These are phyloP conservation scores for Sarcophaga caerulescens DNA, from an alignment of 2,888 invertebrate species.

Conservation along the genomic window DNA sequence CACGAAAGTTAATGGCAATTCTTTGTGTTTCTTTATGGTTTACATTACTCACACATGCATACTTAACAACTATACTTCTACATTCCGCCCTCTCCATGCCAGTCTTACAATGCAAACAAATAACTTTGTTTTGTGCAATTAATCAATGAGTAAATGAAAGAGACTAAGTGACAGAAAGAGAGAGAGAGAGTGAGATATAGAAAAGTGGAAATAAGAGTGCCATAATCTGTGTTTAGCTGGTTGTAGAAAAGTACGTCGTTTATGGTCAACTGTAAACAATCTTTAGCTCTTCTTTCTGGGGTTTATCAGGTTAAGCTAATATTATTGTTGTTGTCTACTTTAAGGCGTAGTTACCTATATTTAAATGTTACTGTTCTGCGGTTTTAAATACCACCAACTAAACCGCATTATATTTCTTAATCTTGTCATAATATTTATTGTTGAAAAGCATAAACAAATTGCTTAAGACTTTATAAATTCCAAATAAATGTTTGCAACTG, in stretches of 20 bases:
- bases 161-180: background rate
- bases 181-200: too few relatives aligned
- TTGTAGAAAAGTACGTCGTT: background rate
- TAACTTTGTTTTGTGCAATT: conserved; percentile 33
- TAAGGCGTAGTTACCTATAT: conserved; percentile 4
- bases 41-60: background rate
- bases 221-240: background rate
- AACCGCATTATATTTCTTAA: too few relatives aligned
- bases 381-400: background rate
- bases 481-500: too few relatives aligned
- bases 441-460: too few relatives aligned
- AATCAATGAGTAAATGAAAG: conserved; percentile 31
- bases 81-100: background rate
- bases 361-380: background rate
- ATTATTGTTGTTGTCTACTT: background rate
- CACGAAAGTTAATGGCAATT: background rate
- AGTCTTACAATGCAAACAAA: conserved; percentile 6
- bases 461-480: too few relatives aligned
- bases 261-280: conserved; percentile 17
- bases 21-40: background rate
- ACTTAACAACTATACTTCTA: background rate
- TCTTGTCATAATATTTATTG: too few relatives aligned
- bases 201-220: background rate
- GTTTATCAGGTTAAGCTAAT: background rate
- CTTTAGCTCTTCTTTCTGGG: background rate